Conservation (phyloP, 2,888 invertebrate genomes). For the Craniophora ligustri region DNA sequence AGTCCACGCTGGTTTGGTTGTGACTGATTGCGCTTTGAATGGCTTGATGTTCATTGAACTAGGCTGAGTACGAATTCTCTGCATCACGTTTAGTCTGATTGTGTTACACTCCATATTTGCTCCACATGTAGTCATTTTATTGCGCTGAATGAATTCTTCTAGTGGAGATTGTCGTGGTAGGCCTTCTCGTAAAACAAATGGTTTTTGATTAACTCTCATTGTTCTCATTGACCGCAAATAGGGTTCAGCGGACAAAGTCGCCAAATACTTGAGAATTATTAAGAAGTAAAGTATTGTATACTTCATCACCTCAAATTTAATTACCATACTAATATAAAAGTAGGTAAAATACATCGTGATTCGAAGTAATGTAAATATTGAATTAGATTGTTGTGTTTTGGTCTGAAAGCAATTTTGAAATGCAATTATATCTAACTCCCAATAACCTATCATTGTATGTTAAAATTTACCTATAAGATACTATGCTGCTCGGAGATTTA, state of each 20-base stretch:
- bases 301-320: slow-evolving; percentile 8
- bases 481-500: no score
- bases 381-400: slow-evolving; percentile 6
- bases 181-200: not conserved
- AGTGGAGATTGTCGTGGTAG: not conserved
- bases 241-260: slow-evolving; percentile 1
- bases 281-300: slow-evolving; percentile 18
- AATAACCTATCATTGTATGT: no score
- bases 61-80: no score
- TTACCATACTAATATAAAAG: not conserved
- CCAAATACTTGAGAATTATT: slow-evolving; percentile 11
- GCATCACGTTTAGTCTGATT: no score
- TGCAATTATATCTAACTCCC: not conserved
- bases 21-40: no score
- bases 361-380: not conserved
- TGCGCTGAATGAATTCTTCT: not conserved
- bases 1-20: no score
- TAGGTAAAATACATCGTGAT: not conserved
- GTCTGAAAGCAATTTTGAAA: not conserved
- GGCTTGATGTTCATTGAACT: no score
- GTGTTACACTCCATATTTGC: not conserved
- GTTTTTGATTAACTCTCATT: slow-evolving; percentile 4
- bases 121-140: not conserved
- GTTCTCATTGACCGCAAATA: slow-evolving; percentile 18
- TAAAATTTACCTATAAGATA: no score